Evolutionary conservation across 1,140 invertebrate species (phyloP).

Genomic region (Wiebesia pumilae): DNA sequence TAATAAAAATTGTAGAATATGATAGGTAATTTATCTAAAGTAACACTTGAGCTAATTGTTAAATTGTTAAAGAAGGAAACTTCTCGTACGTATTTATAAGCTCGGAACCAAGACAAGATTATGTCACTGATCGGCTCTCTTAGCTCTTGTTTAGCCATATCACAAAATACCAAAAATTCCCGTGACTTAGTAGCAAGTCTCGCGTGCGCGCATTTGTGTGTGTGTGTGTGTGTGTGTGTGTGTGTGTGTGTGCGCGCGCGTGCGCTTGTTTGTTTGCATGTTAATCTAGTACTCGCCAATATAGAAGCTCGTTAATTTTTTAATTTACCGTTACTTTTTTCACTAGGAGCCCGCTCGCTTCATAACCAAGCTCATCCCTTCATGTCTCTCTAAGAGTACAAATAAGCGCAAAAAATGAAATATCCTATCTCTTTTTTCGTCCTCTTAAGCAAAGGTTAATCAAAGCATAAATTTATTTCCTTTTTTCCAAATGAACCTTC

Average conservation of each 20-base stretch:
- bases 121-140: background rate
- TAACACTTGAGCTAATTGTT: conserved; percentile 31
- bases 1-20: conserved; percentile 39
- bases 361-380: background rate
- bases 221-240: no score
- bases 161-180: conserved; percentile 39
- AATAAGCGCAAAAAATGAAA: conserved; percentile 37
- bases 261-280: background rate
- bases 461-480: conserved; percentile 7
- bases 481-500: background rate
- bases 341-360: conserved; percentile 10
- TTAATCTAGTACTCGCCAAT: conserved; percentile 26
- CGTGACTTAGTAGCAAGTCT: no score
- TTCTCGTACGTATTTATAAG: conserved; percentile 1
- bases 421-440: conserved; percentile 4
- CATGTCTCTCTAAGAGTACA: conserved; percentile 26
- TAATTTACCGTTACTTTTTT: conserved; percentile 1
- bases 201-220: no score
- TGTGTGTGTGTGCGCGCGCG: no score
- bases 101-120: conserved; percentile 7
- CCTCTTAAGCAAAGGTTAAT: background rate
- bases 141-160: conserved; percentile 14
- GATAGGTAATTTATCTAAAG: conserved; percentile 44
- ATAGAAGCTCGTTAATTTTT: conserved; percentile 37
- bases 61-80: conserved; percentile 4